Evolutionary conservation across 2,888 invertebrate genomes (phyloP), one percentile per base, ranked within the genome.

Genomic region (Alloplasta piceator): DNA sequence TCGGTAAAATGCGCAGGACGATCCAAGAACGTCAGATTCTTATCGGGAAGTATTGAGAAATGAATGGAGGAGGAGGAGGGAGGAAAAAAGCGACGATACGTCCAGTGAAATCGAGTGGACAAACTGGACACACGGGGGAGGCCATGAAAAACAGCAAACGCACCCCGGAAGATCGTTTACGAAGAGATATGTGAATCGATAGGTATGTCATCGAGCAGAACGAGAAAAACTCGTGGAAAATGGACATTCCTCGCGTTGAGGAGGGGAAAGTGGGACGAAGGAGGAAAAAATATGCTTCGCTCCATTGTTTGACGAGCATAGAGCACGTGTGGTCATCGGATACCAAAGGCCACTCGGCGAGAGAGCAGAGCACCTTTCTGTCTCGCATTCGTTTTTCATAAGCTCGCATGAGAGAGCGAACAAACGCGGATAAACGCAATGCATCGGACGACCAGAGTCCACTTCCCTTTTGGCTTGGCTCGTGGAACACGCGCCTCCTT

Each of bases 251-350:
- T 56, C 43, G 38, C 43, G 10, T n/a, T 14, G 52, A 14, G 52
- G 5, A 36, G 26, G 43, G 50, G 9, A 63, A 36, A 52, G 3
- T 26, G 26, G 26, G 50, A 41, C 64, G 61, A 72, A 46, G 26
- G 26, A 58, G 39, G 7, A 50, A 75, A 63, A 68, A 68, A 76
- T 68, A 72, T 41, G 48, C 63, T 79, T 76, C 55, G 52, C 56
- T 80, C 78, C 61, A 83, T 82, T 84, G 83, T 84, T 83, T 76
- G 80, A 52, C 52, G 60, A 63, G 58, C 48, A 56, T 43, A 66
- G 66, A 80, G 68, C 83, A 82, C 84, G 83, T 78, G 52, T 68
- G 74, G 84, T 82, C 83, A 84, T 80, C 76, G 82, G 82, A 84
- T 78, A 82, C 78, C 68, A 41, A 80, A 76, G 67, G 72, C 71